Conservation (phyloP, 2,888 invertebrate species). For the Pyrgus malvae region DNA sequence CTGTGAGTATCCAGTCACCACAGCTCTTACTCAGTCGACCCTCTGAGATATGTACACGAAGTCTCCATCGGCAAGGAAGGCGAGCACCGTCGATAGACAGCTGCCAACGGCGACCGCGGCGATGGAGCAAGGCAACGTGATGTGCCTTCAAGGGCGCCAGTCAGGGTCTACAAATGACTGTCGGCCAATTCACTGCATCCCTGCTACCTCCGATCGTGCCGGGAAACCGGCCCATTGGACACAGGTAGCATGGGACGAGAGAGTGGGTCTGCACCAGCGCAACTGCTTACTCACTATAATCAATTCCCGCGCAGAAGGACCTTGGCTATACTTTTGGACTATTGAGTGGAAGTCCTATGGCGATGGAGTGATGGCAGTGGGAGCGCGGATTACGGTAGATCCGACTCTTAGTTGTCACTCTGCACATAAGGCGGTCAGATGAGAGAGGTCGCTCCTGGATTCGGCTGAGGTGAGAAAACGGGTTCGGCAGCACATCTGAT, state of each 20-base stretch:
- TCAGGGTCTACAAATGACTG: background rate
- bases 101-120: background rate
- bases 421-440: too few relatives aligned
- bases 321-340: too few relatives aligned
- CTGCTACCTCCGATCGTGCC: constrained; percentile 1
- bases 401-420: too few relatives aligned
- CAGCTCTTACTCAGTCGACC: background rate
- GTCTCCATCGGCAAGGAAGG: constrained; percentile 4
- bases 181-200: constrained; percentile 4
- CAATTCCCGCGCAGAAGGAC: constrained; percentile 29
- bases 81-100: constrained; percentile 3
- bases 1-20: background rate
- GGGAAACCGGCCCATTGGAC: constrained; percentile 4
- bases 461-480: too few relatives aligned
- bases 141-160: background rate
- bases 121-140: background rate
- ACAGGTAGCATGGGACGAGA: background rate
- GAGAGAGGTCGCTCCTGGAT: too few relatives aligned
- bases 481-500: too few relatives aligned
- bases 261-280: constrained; percentile 29
- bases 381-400: too few relatives aligned
- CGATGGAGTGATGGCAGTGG: too few relatives aligned
- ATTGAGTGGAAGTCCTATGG: too few relatives aligned
- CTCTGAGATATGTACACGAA: background rate
- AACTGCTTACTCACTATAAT: constrained; percentile 28